These are phyloP conservation scores for Phaetusa simplex DNA, from an alignment of 2,113 vertebrate species.

Conservation along the genomic window DNA sequence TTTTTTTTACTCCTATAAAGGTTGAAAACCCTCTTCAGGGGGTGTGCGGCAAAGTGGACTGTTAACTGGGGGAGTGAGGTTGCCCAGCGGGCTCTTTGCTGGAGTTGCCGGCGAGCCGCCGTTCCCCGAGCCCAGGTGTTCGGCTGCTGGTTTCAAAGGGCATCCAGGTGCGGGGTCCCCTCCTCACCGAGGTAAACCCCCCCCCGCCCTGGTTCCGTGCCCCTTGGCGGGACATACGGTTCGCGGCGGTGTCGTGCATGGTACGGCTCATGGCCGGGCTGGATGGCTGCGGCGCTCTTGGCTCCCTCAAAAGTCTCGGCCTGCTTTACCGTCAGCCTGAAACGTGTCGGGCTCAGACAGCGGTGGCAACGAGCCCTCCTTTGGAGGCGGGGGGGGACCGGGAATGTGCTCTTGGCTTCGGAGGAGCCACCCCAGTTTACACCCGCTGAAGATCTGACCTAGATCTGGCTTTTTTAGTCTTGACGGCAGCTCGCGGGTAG, in stretches of 20 bases:
- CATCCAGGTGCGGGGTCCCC: not conserved
- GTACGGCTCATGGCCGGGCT: fast-evolving
- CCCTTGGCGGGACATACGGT: not conserved
- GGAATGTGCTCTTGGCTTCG: not conserved
- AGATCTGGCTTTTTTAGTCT: not conserved
- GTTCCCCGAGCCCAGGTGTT: not conserved
- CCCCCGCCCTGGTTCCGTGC: not conserved
- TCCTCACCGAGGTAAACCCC: too few species aligned
- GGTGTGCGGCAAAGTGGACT: not conserved
- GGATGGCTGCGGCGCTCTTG: not conserved
- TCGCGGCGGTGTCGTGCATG: not conserved
- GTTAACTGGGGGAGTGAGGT: not conserved
- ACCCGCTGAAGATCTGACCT: not conserved
- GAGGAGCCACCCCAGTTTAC: not conserved
- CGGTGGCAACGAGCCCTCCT: not conserved
- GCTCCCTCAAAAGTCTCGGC: not conserved
- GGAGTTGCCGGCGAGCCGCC: not conserved
- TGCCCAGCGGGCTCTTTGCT: not conserved
- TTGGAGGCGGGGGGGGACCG: fast-evolving
- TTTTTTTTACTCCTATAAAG: not conserved
- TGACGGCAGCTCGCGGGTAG: not conserved
- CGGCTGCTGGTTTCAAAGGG: not conserved
- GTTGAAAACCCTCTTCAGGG: not conserved
- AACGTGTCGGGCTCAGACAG: fast-evolving
- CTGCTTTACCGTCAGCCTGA: not conserved